Conservation (phyloP, 2,113 vertebrate genomes). For the Tyto alba region DNA sequence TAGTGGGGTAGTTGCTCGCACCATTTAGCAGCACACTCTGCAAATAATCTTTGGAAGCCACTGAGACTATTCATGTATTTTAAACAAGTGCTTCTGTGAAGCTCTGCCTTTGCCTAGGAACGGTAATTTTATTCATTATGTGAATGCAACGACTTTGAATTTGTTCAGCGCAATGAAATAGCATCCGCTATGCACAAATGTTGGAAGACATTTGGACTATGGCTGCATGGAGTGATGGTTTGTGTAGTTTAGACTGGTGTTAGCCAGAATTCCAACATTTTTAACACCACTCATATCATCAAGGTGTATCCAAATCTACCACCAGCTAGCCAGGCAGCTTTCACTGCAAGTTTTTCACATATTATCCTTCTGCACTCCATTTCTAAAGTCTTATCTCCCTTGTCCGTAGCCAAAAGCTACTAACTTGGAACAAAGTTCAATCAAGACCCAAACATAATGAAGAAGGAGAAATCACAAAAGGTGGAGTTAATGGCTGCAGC, state of each 20-base stretch:
- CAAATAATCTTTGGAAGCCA: neutral
- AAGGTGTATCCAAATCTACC: neutral
- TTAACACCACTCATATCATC: neutral
- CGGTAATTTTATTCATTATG: neutral
- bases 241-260: neutral
- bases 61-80: neutral
- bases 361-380: neutral
- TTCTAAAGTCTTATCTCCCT: conserved; percentile 31
- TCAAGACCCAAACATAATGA: conserved; percentile 64
- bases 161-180: neutral
- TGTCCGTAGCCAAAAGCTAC: conserved; percentile 64
- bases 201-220: neutral
- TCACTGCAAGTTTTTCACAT: neutral
- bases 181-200: neutral
- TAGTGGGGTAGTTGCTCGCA: neutral
- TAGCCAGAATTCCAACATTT: neutral
- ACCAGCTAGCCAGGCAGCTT: neutral
- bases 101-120: neutral
- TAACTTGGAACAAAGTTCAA: conserved; percentile 65
- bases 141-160: neutral
- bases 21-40: neutral
- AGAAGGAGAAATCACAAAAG: conserved; percentile 63
- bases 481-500: conserved; percentile 60
- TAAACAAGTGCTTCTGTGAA: neutral
- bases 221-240: neutral